Evolutionary conservation across 1,140 invertebrate species (phyloP).

Genomic region (Neodiprion fabricii): DNA sequence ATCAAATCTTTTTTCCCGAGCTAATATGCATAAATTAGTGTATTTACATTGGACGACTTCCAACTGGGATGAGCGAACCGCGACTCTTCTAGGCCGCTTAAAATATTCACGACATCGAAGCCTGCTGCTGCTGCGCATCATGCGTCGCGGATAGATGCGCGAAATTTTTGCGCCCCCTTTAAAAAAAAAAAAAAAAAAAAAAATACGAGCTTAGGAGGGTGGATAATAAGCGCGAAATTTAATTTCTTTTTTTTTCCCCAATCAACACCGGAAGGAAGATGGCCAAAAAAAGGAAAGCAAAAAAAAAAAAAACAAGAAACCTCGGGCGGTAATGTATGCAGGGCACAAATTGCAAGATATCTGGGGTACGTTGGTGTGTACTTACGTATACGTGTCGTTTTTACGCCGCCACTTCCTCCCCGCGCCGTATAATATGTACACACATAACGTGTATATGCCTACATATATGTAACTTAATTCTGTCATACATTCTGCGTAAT

Average conservation of each 20-base stretch:
- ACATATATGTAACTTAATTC: background rate
- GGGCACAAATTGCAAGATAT: background rate
- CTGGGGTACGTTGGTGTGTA: background rate
- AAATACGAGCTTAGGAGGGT: no score
- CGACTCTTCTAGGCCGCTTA: constrained; percentile 47
- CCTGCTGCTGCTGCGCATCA: background rate
- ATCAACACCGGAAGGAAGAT: no score
- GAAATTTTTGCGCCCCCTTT: constrained; percentile 13
- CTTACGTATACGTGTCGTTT: background rate
- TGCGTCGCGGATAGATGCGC: constrained; percentile 18
- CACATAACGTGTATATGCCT: no score
- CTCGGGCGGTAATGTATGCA: background rate
- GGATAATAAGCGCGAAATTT: no score
- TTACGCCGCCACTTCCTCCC: background rate
- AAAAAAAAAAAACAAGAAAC: background rate
- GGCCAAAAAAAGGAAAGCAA: no score
- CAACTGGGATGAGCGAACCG: constrained; percentile 30
- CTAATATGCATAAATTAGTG: constrained; percentile 27
- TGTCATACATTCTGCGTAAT: constrained; percentile 12
- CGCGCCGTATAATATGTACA: background rate
- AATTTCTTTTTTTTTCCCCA: no score
- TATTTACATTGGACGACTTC: constrained; percentile 22
- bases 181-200: no score
- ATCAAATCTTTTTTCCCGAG: constrained; percentile 13
- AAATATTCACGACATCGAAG: constrained; percentile 31